These are phyloP conservation scores for Ostrea denselamellosa DNA, from an alignment of 1,140 invertebrate species.

Conservation along the genomic window DNA sequence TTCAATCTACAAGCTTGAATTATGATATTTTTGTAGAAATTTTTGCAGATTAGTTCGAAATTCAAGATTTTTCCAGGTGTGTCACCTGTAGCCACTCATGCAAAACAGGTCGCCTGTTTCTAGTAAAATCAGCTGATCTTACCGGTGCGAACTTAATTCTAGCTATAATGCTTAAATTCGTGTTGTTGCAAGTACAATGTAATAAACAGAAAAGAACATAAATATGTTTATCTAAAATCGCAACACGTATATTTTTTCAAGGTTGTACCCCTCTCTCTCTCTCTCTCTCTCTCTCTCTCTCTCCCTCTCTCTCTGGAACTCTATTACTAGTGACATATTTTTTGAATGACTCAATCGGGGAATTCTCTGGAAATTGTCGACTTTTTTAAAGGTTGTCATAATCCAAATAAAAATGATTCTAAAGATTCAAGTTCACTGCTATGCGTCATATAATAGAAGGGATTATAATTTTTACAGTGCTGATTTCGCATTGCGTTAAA, in stretches of 20 bases:
- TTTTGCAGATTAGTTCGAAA: background rate
- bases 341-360: background rate
- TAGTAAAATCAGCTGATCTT: constrained; percentile 18
- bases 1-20: background rate
- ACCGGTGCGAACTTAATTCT: background rate
- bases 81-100: background rate
- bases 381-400: background rate
- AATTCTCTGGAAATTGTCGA: background rate
- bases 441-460: background rate
- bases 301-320: background rate
- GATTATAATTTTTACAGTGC: background rate
- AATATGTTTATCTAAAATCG: constrained; percentile 3
- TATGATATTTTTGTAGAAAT: background rate
- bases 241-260: background rate
- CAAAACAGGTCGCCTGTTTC: background rate
- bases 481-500: too few relatives aligned
- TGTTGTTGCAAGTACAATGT: background rate
- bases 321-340: background rate
- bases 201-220: background rate
- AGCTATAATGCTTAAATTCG: background rate
- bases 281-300: background rate
- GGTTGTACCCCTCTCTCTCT: background rate
- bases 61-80: background rate
- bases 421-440: background rate
- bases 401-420: too few relatives aligned